Base-by-base conservation (phyloP, 2,888 invertebrate species). In the Eutolmus rufibarbis region DNA sequence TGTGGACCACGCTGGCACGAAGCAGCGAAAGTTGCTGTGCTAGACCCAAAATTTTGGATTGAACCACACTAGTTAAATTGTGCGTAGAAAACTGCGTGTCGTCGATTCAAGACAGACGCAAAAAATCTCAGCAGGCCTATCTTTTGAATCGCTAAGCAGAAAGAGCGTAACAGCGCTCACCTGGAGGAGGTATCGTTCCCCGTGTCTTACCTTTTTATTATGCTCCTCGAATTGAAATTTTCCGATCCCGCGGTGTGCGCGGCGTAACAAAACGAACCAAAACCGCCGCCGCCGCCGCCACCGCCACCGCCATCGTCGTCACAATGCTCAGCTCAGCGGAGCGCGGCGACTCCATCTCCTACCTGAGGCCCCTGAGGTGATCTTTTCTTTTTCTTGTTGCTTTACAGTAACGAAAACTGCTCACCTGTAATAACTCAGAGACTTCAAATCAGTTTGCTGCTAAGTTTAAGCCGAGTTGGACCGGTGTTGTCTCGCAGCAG, bases 401-500 rank as follows among this genome's bases (percentile, higher is more conserved):
- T 74, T 85, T 85, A 74, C 74, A 74, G 74, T 74, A 85, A 85
- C 43, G 16, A 46, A 85, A 74, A 43, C 78, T 19, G 86, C 86
- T 86, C 86, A 86, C 86, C 66, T 79, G 78, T 79, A 86, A 79
- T 86, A 78, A 86, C 57, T 86, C 86, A 86, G 85, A 85, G 85
- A 74, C 85, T 46, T 46, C 46, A 85, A 84, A 56, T 88, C 87
- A 88, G 88, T 88, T 86, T 74, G 82, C 86, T 88, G 86, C 77
- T 76, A 87, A 87, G 87, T 87, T 87, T 79, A 86, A 87, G 43
- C 81, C 87, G 86, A 82, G 76, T 86, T 86, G 87, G 88, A 87
- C 82, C 82, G 87, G 56, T 76, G 86, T 46, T 14, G 74, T 46
- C 2, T 46, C 16, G 40, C 43, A 37, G 31, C 23, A 19, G 79